phyloP scores from a whole-genome alignment of 2,888 invertebrate species.

The Torymus aiolomorphi region DNA sequence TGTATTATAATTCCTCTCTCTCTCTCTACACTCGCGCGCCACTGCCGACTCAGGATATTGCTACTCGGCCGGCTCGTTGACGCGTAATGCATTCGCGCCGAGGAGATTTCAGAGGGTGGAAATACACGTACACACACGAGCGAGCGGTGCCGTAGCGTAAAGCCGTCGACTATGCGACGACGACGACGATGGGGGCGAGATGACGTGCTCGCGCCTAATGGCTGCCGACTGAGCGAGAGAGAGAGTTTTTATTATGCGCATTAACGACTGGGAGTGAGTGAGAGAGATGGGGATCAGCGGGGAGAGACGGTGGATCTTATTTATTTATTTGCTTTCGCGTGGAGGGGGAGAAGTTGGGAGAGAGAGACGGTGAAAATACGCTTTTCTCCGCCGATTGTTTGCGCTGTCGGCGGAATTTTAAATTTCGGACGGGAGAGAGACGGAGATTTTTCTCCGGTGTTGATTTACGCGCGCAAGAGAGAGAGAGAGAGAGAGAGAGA shows the following conservation, averaged over 20 bases:
- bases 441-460: too few relatives aligned
- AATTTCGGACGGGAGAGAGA: neutral
- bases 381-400: neutral
- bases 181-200: neutral
- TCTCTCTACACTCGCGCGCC: conserved; percentile 59
- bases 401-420: neutral
- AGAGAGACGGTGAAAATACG: too few relatives aligned
- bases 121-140: neutral
- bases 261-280: neutral
- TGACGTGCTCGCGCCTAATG: conserved; percentile 45
- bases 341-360: too few relatives aligned
- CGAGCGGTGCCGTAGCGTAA: neutral
- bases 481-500: neutral
- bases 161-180: too few relatives aligned
- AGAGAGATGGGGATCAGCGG: neutral
- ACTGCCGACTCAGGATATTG: conserved; percentile 73
- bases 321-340: conserved; percentile 36
- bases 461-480: too few relatives aligned
- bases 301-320: neutral
- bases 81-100: conserved; percentile 74
- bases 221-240: neutral
- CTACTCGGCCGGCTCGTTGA: conserved; percentile 74
- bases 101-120: conserved; percentile 17
- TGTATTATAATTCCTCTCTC: conserved; percentile 73
- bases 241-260: conserved; percentile 17